Evolutionary conservation across 2,113 vertebrate species (phyloP), one percentile per base, ranked within the genome.

Genomic region (Blennius ocellaris): DNA sequence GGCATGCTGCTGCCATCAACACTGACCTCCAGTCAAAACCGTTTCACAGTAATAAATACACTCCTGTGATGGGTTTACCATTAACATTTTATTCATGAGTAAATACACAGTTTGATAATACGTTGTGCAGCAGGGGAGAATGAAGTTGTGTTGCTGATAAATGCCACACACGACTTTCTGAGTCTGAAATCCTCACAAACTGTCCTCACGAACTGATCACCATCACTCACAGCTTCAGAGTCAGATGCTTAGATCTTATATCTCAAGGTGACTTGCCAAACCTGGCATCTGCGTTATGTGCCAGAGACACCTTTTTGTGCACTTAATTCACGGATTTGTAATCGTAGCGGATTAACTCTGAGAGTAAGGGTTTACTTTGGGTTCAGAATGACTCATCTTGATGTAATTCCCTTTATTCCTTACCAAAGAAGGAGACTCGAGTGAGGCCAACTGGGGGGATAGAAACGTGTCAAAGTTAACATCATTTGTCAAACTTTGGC

Each of bases 371-470:
- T 85, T 86, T 84, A 79, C 72, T 83, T 79, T 69, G 53, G 38
- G 58, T 70, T 21, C 30, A 76, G 71, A 78, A 15, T 92, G 88
- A 89, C 76, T 87, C 90, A 90, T 87, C 66, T 87, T 78, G 57
- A 73, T 82, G 65, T 56, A 64, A 77, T 85, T 81, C 76, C 30
- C 74, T 44, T 30, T 53, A 44, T 74, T 82, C 59, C 41, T 87
- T 86, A 91, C 90, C 90, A 90, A 91, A 92, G 68, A 92, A 92
- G 91, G 91, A 90, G 67, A n/a, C n/a, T 78, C 0, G 17, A 80
- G 65, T 16, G 61, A 66, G 51, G 49, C 49, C 16, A 41, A 67
- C 4, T 7, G 43, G 61, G 61, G 0, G 36, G 16, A 68, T 14
- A 21, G 50, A 75, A 49, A n/a, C 50, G 63, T 81, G 44, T 72